A percentile compares a stretch with the other conserved stretches of the same genome.
phyloP scores from a whole-genome alignment of 2,113 vertebrate species.

The Rhipidura dahli region DNA sequence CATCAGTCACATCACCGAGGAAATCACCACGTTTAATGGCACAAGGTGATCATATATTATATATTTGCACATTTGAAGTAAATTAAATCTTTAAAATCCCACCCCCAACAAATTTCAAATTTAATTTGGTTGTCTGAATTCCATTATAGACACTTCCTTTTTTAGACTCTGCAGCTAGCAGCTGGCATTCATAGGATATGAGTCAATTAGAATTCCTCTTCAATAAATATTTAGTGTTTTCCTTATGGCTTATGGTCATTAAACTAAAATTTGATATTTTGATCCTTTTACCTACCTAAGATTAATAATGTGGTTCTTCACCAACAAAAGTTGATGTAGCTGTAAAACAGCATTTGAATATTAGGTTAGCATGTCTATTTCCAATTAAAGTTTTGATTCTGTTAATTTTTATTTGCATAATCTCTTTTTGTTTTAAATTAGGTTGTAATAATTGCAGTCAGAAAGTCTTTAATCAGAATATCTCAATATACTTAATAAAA shows the following conservation, averaged over 20 bases:
- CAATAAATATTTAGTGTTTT: neutral
- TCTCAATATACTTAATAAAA: neutral
- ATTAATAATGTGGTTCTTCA: neutral
- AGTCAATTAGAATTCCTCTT: neutral
- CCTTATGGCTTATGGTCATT: neutral
- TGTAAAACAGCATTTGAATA: neutral
- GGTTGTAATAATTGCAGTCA: neutral
- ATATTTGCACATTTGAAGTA: neutral
- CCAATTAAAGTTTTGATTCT: neutral
- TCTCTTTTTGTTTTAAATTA: neutral
- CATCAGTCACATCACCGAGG: slow-evolving; percentile 74
- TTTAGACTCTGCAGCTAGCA: neutral
- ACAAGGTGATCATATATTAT: slow-evolving; percentile 70
- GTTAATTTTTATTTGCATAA: neutral
- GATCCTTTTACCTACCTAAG: neutral
- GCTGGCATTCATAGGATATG: neutral
- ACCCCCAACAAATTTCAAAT: neutral
- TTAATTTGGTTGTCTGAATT: neutral
- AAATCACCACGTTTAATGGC: slow-evolving; percentile 83
- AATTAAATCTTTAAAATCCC: neutral
- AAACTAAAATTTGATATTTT: neutral
- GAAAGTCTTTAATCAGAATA: neutral
- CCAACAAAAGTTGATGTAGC: neutral
- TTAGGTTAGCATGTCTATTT: neutral
- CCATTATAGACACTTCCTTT: neutral